These are phyloP conservation scores for Leucosticte australis DNA, from an alignment of 2,113 vertebrate species.

Conservation along the genomic window DNA sequence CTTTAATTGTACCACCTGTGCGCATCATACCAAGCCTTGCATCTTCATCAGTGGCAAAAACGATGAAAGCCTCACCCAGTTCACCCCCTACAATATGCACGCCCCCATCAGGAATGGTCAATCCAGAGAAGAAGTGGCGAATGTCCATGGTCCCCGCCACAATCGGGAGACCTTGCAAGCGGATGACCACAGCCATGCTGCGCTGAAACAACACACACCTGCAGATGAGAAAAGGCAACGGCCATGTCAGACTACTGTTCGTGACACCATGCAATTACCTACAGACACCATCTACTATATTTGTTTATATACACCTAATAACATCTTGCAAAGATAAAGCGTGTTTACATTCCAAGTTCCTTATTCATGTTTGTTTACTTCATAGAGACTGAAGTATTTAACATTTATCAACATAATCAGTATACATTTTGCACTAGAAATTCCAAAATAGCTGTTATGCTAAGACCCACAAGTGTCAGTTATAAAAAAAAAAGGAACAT, in stretches of 20 bases:
- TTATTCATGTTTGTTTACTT: slow-evolving; percentile 46
- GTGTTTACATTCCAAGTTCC: not conserved
- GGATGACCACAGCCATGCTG: slow-evolving; percentile 99
- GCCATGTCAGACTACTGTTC: slow-evolving; percentile 88
- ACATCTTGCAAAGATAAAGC: slow-evolving; percentile 52
- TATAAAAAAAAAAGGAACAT: not conserved
- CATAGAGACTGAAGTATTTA: slow-evolving; percentile 22
- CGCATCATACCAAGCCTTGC: slow-evolving; percentile 99
- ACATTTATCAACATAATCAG: slow-evolving; percentile 41
- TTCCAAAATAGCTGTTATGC: slow-evolving; percentile 37
- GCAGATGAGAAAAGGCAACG: slow-evolving; percentile 98
- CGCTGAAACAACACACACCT: slow-evolving; percentile 97
- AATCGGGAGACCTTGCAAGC: slow-evolving; percentile 99
- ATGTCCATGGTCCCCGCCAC: slow-evolving; percentile 99
- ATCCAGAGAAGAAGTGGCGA: slow-evolving; percentile 99
- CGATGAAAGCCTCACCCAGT: slow-evolving; percentile 99
- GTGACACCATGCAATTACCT: slow-evolving; percentile 74
- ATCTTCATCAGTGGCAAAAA: slow-evolving; percentile 99
- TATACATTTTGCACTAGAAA: slow-evolving; percentile 31
- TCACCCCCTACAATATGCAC: slow-evolving; percentile 99
- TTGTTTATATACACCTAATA: slow-evolving; percentile 58
- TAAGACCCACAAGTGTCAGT: slow-evolving; percentile 42
- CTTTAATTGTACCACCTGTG: slow-evolving; percentile 97
- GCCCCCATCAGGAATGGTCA: slow-evolving; percentile 99
- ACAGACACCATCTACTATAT: slow-evolving; percentile 71